phyloP scores from a whole-genome alignment of 2,888 invertebrate species.

The Agonum fuliginosum region DNA sequence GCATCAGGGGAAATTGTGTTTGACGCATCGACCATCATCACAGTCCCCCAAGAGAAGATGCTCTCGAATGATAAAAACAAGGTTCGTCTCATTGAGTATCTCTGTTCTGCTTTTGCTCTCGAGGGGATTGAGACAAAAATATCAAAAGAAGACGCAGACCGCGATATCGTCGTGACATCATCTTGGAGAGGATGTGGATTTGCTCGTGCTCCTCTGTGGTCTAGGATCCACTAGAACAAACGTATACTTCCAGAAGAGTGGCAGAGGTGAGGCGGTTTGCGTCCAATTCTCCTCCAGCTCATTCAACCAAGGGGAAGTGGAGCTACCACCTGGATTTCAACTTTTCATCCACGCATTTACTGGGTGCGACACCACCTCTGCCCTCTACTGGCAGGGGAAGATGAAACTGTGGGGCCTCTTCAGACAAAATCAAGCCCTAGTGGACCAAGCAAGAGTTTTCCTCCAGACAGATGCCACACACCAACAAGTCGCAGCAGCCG shows the following conservation, averaged over 20 bases:
- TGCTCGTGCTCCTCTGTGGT: neutral
- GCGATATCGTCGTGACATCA: neutral
- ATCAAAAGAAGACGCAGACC: neutral
- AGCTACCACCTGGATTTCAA: neutral
- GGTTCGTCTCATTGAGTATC: neutral
- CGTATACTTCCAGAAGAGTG: constrained; percentile 52
- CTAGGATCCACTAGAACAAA: constrained; percentile 40
- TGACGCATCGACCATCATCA: neutral
- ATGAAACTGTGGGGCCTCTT: constrained; percentile 16
- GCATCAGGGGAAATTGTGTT: too few species aligned
- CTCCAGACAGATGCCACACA: neutral
- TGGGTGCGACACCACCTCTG: constrained; percentile 58
- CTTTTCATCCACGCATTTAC: constrained; percentile 52
- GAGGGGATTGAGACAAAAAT: neutral
- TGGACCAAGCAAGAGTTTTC: neutral
- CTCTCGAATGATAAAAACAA: neutral
- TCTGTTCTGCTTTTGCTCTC: too few species aligned
- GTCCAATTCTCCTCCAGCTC: neutral
- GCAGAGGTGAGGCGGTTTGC: constrained; percentile 37
- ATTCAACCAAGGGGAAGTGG: neutral
- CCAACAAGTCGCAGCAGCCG: neutral
- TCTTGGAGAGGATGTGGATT: neutral
- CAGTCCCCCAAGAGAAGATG: too few species aligned
- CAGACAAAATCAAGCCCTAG: neutral
- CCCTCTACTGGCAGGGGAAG: constrained; percentile 52